These are phyloP conservation scores for Halictus rubicundus DNA, from an alignment of 1,140 invertebrate genomes.

Conservation along the genomic window DNA sequence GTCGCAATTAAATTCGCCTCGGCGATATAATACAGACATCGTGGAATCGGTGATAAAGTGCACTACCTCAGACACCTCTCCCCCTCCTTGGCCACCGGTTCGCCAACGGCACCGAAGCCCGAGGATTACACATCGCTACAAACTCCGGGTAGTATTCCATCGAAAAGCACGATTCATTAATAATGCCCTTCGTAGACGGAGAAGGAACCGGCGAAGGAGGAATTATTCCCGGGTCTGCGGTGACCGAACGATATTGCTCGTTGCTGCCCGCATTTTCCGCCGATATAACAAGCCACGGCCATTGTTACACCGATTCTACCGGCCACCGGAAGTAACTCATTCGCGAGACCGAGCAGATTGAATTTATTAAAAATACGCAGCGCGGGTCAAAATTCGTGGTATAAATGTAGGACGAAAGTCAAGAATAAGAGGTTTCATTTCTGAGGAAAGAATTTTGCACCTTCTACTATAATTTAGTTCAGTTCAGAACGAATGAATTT, in stretches of 20 bases:
- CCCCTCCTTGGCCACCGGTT: not conserved
- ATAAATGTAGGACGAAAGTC: no score
- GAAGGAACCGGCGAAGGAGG: not conserved
- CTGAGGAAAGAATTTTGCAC: no score
- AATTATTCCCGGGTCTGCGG: slow-evolving; percentile 4
- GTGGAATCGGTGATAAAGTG: slow-evolving; percentile 37
- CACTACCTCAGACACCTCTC: not conserved
- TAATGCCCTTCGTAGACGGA: slow-evolving; percentile 1
- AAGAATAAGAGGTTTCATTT: no score
- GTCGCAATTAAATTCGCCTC: slow-evolving; percentile 41
- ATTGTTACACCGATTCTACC: no score
- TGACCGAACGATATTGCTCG: slow-evolving; percentile 7
- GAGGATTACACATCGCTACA: slow-evolving; percentile 41
- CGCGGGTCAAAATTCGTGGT: no score
- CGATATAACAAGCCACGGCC: no score
- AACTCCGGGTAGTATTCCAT: slow-evolving; percentile 2
- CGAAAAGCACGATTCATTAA: slow-evolving; percentile 34
- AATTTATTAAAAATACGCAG: no score
- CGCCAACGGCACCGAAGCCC: not conserved
- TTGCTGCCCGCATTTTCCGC: not conserved
- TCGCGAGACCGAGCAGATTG: no score
- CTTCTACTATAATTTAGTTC: no score
- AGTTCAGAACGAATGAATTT: no score
- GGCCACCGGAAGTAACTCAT: no score
- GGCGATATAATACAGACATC: slow-evolving; percentile 30